Evolutionary conservation across 92 coral and sea anemone genomes (phyloP), one percentile per base, ranked within the genome.

Genomic region (Siderastrea radians): DNA sequence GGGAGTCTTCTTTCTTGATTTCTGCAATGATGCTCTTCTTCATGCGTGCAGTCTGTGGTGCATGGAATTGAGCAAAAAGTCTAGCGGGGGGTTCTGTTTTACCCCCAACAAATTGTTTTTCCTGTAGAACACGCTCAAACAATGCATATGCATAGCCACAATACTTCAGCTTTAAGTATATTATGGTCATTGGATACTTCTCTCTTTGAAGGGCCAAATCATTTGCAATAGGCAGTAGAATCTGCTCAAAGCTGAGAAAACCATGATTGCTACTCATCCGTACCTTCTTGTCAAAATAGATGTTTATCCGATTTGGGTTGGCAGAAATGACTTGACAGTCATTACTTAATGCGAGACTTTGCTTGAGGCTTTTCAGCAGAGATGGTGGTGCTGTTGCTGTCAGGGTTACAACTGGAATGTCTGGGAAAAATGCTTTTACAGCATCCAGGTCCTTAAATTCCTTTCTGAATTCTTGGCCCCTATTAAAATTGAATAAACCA

Each of bases 301-400:
- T 93, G 83, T 90, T 93, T 11, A 51, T 54, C 38, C 94, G 81
- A 71, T 93, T 93, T 13, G 92, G 92, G 78, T 94, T 91, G 86
- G 83, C 94, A 11, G 63, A 19, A 63, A 94, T 81, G 66, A 82
- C 71, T 79, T 88, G 84, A 49, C 68, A 68, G 55, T 55, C 43
- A 49, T 49, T 75, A 44, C 80, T 54, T 44, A 85, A 79, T 38
- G 55, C 84, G 75, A 88, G 70, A 70, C 91, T 85, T 13, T 88
- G 51, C 75, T 67, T 80, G 2, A 92, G 76, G 6, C 79, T 79
- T 61, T 51, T 76, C 49, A 84, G 59, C 60, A 92, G 57, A 72
- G 67, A 84, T 69, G 95, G 92, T 58, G 95, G 89, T 69, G 95
- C 90, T 52, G 90, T 92, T 72, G 95, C 95, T 62, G 95, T 88